These are phyloP conservation scores for Tetropium fuscum DNA, from an alignment of 2,888 invertebrate species.

Conservation along the genomic window DNA sequence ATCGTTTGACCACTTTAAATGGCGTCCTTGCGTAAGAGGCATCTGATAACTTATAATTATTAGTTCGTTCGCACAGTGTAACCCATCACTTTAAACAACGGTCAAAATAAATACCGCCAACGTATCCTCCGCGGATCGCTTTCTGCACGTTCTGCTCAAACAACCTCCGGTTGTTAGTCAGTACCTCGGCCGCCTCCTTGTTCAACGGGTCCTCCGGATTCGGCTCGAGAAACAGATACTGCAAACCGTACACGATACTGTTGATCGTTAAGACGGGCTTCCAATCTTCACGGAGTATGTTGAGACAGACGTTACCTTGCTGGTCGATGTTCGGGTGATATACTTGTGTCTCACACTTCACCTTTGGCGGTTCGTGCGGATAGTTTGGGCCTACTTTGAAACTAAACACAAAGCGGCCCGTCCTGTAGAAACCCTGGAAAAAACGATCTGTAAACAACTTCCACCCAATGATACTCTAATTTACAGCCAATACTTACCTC, in stretches of 20 bases:
- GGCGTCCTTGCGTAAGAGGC: constrained; percentile 28
- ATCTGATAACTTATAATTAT: constrained; percentile 20
- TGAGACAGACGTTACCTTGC: constrained; percentile 97
- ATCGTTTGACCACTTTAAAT: constrained; percentile 25
- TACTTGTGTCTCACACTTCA: constrained; percentile 97
- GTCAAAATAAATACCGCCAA: constrained; percentile 95
- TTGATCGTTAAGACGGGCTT: constrained; percentile 98
- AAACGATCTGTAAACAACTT: too few relatives aligned
- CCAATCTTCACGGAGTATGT: constrained; percentile 98
- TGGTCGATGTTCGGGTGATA: constrained; percentile 99
- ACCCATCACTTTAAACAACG: constrained; percentile 89
- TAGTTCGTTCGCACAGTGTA: constrained; percentile 16
- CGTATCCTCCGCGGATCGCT: constrained; percentile 96
- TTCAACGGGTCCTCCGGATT: constrained; percentile 99
- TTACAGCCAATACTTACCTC: constrained; percentile 76
- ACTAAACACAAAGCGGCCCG: constrained; percentile 95
- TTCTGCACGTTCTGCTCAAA: constrained; percentile 97
- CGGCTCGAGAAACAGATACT: constrained; percentile 97
- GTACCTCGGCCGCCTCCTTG: constrained; percentile 97
- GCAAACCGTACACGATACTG: constrained; percentile 97
- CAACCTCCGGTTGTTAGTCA: constrained; percentile 91
- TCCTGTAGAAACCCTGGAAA: constrained; percentile 89
- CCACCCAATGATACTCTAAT: too few relatives aligned
- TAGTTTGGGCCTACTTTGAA: constrained; percentile 98
- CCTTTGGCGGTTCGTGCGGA: constrained; percentile 98